Base-by-base conservation (phyloP, 1,140 invertebrate species). In the Hycleus cichorii region DNA sequence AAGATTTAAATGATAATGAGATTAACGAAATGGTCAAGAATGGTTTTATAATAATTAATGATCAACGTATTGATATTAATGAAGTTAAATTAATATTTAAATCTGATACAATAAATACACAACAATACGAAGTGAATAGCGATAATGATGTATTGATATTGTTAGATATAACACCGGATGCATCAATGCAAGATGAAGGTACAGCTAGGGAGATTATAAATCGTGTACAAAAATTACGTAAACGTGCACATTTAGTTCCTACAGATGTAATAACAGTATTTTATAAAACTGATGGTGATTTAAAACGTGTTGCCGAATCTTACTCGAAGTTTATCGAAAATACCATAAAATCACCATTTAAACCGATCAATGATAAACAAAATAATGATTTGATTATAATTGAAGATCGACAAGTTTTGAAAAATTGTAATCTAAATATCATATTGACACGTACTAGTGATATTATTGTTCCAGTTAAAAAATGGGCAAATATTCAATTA, bases 221-320 rank as follows among this genome's bases (percentile, higher is more conserved):
- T 73, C 83, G 96, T 44, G 83, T 99, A 40, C 97, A 99, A 71
- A 97, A 97, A 76, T 76, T 99, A 0, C 80, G 97, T n/a, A 99
- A 99, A 75, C 95, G 96, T 74, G 95, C 92, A 2, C 86, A 91
- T 69, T 77, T 99, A 9, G 87, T 95, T 12, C 94, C 95, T 0
- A 89, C 91, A 7, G 95, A 99, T 77, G 83, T 87, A 56, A 91
- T 98, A 24, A 81, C 83, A 39, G 87, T 95, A 39, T 95, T 87
- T 72, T 95, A 91, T 69, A 83, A 87, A 58, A 50, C 71, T 0
- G 77, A 78, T 47, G 80, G 78, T 49, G 81, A 84, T 49, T 75
- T 95, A 18, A 72, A 78, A 11, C 81, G 83, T 53, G 80, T 95
- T 9, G 78, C 91, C n/a, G 74, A 76, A 38, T 81, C 79, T 4